These are phyloP conservation scores for Aplocera efformata DNA, from an alignment of 2,888 invertebrate genomes.

Conservation along the genomic window DNA sequence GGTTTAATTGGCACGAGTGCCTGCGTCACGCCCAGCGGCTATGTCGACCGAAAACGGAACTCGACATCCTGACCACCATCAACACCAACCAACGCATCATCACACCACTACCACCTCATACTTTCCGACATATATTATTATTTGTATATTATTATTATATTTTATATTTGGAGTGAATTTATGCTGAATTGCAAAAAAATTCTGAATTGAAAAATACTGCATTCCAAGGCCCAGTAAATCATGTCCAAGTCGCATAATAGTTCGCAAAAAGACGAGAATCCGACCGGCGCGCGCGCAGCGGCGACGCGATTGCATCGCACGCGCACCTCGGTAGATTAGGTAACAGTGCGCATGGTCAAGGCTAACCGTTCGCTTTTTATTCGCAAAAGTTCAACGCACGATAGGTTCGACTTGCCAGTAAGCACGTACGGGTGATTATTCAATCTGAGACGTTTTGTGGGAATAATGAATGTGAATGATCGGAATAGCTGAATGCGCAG, in stretches of 20 bases:
- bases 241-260: conserved; percentile 9
- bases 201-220: neutral
- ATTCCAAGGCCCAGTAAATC: conserved; percentile 1
- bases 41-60: too few relatives aligned
- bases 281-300: conserved; percentile 18
- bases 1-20: too few relatives aligned
- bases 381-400: conserved; percentile 64
- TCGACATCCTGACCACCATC: too few relatives aligned
- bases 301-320: conserved; percentile 30
- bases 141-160: too few relatives aligned
- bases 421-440: conserved; percentile 26
- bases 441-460: conserved; percentile 21
- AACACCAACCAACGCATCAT: too few relatives aligned
- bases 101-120: too few relatives aligned
- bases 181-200: too few relatives aligned
- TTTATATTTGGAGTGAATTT: too few relatives aligned
- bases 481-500: too few relatives aligned
- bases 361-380: conserved; percentile 68
- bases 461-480: conserved; percentile 21
- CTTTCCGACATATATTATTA: too few relatives aligned
- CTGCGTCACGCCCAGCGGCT: too few relatives aligned
- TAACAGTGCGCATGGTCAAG: conserved; percentile 64
- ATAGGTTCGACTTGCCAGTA: conserved; percentile 8
- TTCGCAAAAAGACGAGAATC: conserved; percentile 22
- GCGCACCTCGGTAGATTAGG: conserved; percentile 22